Evolutionary conservation across 2,797 vertebrate species (phyloP).

Genomic region (Crypturellus tataupa): DNA sequence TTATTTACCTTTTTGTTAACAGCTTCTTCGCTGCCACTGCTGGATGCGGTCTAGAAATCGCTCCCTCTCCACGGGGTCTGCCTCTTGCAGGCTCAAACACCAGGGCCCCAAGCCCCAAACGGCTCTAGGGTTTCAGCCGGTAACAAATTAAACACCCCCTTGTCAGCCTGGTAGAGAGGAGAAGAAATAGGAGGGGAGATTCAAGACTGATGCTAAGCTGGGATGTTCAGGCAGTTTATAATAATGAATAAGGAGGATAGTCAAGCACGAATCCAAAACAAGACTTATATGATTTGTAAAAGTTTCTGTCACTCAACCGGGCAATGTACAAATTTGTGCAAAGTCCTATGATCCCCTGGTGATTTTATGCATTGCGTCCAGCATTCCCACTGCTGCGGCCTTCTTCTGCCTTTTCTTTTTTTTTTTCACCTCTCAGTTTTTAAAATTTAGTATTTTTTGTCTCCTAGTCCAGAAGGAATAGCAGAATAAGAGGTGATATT

Average conservation of each 20-base stretch:
- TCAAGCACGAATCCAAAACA: neutral
- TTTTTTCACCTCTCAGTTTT: neutral
- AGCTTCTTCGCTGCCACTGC: neutral
- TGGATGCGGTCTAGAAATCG: neutral
- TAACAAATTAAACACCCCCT: neutral
- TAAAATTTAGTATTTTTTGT: neutral
- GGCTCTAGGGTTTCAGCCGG: neutral
- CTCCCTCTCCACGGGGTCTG: neutral
- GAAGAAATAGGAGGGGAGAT: neutral
- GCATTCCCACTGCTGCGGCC: neutral
- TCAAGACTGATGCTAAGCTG: neutral
- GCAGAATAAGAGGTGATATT: neutral
- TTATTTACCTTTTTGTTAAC: neutral
- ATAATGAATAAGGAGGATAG: neutral
- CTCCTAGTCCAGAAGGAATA: neutral
- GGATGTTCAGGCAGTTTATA: neutral
- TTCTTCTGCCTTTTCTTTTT: neutral
- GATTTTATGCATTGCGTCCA: neutral
- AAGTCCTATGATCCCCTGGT: neutral
- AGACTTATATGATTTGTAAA: neutral
- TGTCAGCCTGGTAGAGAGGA: constrained; percentile 5
- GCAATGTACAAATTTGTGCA: neutral
- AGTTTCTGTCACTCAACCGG: neutral
- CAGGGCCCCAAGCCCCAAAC: neutral
- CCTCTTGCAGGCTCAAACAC: neutral